Conservation (phyloP, 2,888 invertebrate genomes). For the Pheosia gnoma region DNA sequence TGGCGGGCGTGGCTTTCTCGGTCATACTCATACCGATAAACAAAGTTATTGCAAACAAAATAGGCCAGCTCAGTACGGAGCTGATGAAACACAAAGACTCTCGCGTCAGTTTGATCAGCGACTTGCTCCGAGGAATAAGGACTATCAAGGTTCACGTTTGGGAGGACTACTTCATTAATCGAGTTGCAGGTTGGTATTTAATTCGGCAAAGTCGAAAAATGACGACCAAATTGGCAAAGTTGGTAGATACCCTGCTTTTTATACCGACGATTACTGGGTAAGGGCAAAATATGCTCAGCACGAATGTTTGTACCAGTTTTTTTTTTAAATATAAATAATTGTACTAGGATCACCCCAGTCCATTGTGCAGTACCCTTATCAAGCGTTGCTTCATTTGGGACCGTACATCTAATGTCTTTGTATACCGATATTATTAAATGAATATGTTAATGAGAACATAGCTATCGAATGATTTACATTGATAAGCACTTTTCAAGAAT, state of each 20-base stretch:
- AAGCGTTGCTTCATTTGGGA: no score
- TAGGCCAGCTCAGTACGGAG: conserved; percentile 92
- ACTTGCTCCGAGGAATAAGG: conserved; percentile 93
- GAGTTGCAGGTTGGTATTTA: conserved; percentile 84
- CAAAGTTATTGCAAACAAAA: conserved; percentile 93
- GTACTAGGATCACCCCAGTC: no score
- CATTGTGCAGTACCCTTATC: no score
- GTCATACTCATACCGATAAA: conserved; percentile 96
- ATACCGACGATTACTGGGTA: no score
- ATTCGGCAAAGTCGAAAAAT: no score
- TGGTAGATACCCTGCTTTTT: no score
- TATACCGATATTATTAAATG: not conserved
- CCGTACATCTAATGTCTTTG: no score
- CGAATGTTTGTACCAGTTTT: no score
- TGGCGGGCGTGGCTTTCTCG: conserved; percentile 95
- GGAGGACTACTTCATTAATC: conserved; percentile 93
- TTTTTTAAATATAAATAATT: no score
- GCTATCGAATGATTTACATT: not conserved
- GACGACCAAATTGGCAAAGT: no score
- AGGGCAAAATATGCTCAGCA: no score
- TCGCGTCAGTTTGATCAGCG: conserved; percentile 93
- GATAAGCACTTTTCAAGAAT: not conserved
- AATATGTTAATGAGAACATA: no score
- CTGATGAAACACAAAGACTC: conserved; percentile 97
- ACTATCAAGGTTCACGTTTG: conserved; percentile 96